Percentiles rank a stretch among this genome's conserved stretches.
Evolutionary conservation across 2,113 vertebrate genomes (phyloP).

Genomic region (Motacilla alba): DNA sequence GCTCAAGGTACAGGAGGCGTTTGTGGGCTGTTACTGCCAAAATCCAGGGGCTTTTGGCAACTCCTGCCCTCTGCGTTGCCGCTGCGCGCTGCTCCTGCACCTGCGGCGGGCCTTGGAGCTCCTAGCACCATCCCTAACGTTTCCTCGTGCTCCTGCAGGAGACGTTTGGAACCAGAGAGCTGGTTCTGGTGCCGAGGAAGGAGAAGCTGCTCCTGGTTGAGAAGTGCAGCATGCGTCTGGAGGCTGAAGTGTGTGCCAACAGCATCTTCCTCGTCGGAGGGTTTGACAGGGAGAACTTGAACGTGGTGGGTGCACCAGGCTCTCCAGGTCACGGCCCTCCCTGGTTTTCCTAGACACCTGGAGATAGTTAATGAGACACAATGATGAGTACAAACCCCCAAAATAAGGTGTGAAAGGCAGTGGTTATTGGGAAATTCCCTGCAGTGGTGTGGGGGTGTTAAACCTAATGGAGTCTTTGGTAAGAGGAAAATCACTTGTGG

Average conservation of each 20-base stretch:
- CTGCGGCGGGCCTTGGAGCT: accelerated
- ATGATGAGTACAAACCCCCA: neutral
- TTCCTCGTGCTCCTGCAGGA: neutral
- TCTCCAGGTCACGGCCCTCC: neutral
- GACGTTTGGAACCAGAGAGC: neutral
- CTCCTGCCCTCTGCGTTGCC: accelerated
- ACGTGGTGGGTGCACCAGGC: neutral
- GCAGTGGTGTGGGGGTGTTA: neutral
- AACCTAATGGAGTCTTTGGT: neutral
- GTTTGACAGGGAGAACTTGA: neutral
- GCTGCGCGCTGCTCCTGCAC: accelerated
- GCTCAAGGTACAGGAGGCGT: conserved; percentile 72
- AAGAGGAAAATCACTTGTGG: neutral
- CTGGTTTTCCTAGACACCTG: neutral
- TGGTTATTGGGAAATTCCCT: neutral
- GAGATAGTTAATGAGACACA: neutral
- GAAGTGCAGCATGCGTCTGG: accelerated
- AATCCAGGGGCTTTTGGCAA: neutral
- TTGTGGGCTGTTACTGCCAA: neutral
- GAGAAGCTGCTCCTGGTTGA: neutral
- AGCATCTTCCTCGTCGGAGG: neutral
- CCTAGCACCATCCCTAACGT: neutral
- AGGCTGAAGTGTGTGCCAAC: accelerated
- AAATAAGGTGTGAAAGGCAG: neutral
- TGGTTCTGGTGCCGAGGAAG: neutral